Evolutionary conservation across 2,797 vertebrate genomes (phyloP), one percentile per base, ranked within the genome.

Genomic region (Oreochromis mossambicus): DNA sequence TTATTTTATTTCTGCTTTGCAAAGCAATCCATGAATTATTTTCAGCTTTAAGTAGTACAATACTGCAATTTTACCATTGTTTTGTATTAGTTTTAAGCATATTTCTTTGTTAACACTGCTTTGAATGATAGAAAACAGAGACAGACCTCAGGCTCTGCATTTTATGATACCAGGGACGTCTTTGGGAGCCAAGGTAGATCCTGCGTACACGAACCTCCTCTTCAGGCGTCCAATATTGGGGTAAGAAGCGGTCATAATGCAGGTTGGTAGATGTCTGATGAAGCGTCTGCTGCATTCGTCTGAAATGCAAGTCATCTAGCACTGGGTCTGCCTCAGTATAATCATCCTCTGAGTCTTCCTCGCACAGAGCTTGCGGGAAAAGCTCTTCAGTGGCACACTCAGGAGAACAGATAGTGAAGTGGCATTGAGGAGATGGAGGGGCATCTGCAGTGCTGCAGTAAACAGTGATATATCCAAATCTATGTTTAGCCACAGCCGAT

Each of bases 81-180:
- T 15, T 83, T 54, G 51, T 13, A 54, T 86, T 78, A 82, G 50
- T 77, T 86, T 79, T 10, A 19, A 77, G 70, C 36, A 43, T n/a
- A 73, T 51, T 76, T 38, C 21, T 75, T 32, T 19, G 17, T 78
- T 38, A 83, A 50, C 54, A 41, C 24, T 24, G 77, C 29, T 12
- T 77, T 32, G 46, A 63, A 81, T 61, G 21, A 83, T 3, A 63
- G 12, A 83, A n/a, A 8, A 46, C 4, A 19, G 36, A 85, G 48
- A 98, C 98, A 95, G 96, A 98, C 98, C 98, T 98, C 95, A 98
- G 96, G 88, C 96, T 96, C 95, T 97, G 97, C 96, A 99, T 96
- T 92, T 97, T 97, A 94, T 95, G 98, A 96, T 98, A 99, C 98
- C 98, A 99, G 1, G 97, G 97, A 91, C 97, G 97, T 90, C 93